Conservation (phyloP, 2,113 vertebrate genomes). For the Callospermophilus lateralis region DNA sequence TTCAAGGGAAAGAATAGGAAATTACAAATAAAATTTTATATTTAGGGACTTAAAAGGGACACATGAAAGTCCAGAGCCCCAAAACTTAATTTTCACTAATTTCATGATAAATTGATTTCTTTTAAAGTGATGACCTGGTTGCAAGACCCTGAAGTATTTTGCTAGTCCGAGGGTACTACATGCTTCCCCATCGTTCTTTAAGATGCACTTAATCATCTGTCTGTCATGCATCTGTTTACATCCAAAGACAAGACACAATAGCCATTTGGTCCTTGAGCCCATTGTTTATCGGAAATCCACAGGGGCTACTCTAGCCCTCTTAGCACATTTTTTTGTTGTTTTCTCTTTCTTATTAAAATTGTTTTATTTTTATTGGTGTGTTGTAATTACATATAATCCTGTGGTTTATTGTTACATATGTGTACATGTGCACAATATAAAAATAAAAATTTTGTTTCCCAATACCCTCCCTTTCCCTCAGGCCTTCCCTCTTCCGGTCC, state of each 20-base stretch:
- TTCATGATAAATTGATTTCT: slow-evolving; percentile 32
- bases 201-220: fast-evolving
- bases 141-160: neutral
- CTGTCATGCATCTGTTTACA: neutral
- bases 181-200: neutral
- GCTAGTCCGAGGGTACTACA: neutral
- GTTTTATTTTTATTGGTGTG: no score
- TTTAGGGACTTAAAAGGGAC: neutral
- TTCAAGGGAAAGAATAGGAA: slow-evolving; percentile 3
- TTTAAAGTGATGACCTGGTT: neutral
- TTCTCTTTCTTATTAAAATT: no score
- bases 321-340: no score
- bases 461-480: no score
- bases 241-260: neutral
- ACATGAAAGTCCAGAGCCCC: neutral
- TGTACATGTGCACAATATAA: no score
- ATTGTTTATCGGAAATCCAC: neutral
- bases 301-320: neutral
- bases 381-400: no score
- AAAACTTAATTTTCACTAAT: neutral
- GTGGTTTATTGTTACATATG: no score
- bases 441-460: no score
- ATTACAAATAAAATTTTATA: neutral
- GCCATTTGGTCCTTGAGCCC: neutral
- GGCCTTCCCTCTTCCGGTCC: no score